Base-by-base conservation (phyloP, 2,888 invertebrate genomes). In the Abrostola tripartita region DNA sequence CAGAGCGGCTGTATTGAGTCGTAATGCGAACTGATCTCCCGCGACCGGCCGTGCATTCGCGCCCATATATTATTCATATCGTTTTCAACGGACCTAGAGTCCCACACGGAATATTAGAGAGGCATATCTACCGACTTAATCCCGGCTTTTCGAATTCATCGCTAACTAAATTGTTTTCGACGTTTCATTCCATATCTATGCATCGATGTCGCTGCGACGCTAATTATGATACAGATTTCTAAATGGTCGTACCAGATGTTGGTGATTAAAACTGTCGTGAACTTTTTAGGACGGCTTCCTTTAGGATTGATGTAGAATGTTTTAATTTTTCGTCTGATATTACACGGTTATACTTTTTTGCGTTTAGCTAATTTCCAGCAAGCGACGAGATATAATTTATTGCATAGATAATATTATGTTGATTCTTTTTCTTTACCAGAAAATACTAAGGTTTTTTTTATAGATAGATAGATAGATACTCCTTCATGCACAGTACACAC, bases 61-160 rank as follows among this genome's bases (percentile, higher is more conserved):
- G 76, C 58, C 84, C 69, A 85, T 93, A 89, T 93, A 91, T 92
- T 93, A 93, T 94, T 91, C 92, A 94, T 89, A 88, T 86, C 84
- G 89, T 91, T 93, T 92, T 93, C 93, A 92, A 83, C 92, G 86
- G 81, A 83, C 85, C 85, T 81, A 84, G 82, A 87, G 86, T 82
- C 81, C 90, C 92, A 93, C 88, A 94, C 92, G 90, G 94, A 93
- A 94, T 94, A 92, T 93, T 92, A 90, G 92, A 93, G 90, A 81
- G 77, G 82, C 85, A 85, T 88, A 89, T 88, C 85, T 86, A 79
- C 83, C 78, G 79, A 85, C 87, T 88, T 89, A 85, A 90, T 86
- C 83, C 87, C 74, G 82, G 86, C 88, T 90, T 91, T 88, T 86
- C 88, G 86, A 90, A 91, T 91, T 87, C 89, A 90, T 87, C 86